These are phyloP conservation scores for Coelopa frigida DNA, from an alignment of 1,140 invertebrate species.

Conservation along the genomic window DNA sequence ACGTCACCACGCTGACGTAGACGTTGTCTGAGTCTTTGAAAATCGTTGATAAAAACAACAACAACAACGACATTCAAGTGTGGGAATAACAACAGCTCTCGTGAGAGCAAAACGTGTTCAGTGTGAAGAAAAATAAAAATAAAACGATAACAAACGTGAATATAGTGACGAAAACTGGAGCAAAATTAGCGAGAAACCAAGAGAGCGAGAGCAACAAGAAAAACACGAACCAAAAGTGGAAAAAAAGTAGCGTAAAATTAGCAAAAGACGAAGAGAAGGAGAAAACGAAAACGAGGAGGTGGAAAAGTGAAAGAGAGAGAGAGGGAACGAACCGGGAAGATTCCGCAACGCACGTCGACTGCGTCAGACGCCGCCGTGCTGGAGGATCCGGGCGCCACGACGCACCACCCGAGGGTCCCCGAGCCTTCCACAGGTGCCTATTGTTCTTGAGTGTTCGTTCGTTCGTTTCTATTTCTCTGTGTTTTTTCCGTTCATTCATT, in stretches of 20 bases:
- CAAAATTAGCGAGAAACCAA: too few species aligned
- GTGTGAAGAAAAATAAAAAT: too few species aligned
- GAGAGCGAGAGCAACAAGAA: too few species aligned
- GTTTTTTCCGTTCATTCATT: too few species aligned
- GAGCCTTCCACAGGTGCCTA: slow-evolving; percentile 13
- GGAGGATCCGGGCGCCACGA: slow-evolving; percentile 5
- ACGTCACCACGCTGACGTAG: slow-evolving; percentile 9
- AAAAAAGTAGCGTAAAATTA: neutral
- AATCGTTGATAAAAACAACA: too few species aligned
- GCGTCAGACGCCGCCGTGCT: slow-evolving; percentile 15
- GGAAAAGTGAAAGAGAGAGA: too few species aligned
- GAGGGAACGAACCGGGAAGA: neutral
- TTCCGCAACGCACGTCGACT: slow-evolving; percentile 16
- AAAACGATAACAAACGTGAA: too few species aligned
- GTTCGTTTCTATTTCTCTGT: slow-evolving; percentile 1
- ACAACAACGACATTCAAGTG: too few species aligned
- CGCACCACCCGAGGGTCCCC: slow-evolving; percentile 10
- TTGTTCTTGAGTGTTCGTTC: neutral
- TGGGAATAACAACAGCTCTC: too few species aligned
- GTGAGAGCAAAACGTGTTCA: too few species aligned
- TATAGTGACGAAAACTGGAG: too few species aligned
- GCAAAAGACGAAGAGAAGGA: neutral
- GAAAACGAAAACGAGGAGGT: slow-evolving; percentile 5
- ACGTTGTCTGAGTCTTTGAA: too few species aligned
- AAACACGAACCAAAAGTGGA: neutral